Base-by-base conservation (phyloP, 2,888 invertebrate species). In the Mesoligia furuncula region DNA sequence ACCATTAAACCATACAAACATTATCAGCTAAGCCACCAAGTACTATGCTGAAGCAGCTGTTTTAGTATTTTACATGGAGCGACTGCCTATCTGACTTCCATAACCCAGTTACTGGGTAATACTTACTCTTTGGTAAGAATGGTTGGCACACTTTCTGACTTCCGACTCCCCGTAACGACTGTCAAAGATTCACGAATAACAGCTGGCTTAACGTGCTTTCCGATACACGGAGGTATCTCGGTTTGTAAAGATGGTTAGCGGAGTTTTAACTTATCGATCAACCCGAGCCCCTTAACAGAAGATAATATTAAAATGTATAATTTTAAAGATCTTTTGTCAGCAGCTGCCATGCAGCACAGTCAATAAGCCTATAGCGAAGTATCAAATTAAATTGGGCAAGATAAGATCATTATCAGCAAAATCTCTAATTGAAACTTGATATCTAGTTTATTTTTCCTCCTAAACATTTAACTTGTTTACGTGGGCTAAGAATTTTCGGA, bases 381-480 rank as follows among this genome's bases (percentile, higher is more conserved):
- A 66, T 88, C 89, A 77, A 65, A 66, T 71, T 88, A 80, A 78
- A 81, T 77, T 90, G 91, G 90, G 65, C 77, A 83, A 77, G 79
- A 80, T 80, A 76, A 88, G 90, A 88, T 71, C 64, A 48, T 91
- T 91, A 94, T 93, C 93, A 88, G 83, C 78, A 83, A 86, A 87
- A 90, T 90, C 90, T 93, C 88, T 93, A 92, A 94, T 94, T 94
- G 94, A 92, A 94, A 94, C 89, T 88, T 91, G 94, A 94, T 94
- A 92, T 88, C 86, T 87, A 85, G 81, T 85, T 87, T 86, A 86
- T 84, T 88, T 89, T 87, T 79, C 69, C 75, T 84, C 39, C 61
- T 36, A 66, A 78, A 76, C 42, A 80, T 80, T 80, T 39, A 75
- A 85, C 83, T 85, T 81, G 81, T 84, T 87, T 85, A 86, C 86